Conservation (phyloP, 2,113 vertebrate species). For the Amphiprion ocellaris region DNA sequence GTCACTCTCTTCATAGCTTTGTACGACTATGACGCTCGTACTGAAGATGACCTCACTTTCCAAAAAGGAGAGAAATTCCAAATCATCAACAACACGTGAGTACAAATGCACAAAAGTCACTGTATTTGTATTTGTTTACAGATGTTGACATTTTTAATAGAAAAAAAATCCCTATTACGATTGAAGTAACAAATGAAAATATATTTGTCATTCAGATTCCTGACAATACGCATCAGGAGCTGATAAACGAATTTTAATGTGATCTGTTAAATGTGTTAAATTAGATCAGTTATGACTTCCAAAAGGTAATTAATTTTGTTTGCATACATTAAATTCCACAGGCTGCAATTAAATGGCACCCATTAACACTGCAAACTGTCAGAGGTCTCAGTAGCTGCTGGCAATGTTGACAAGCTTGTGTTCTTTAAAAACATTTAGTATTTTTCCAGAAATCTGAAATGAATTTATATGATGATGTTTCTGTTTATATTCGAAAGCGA, state of each 20-base stretch:
- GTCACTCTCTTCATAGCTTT: slow-evolving; percentile 93
- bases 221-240: not conserved
- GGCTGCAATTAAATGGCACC: slow-evolving; percentile 25
- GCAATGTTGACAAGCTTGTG: slow-evolving; percentile 6
- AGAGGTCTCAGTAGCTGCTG: slow-evolving; percentile 1
- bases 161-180: not conserved
- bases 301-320: slow-evolving; percentile 27
- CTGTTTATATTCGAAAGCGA: not conserved
- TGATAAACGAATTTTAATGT: not conserved
- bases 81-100: slow-evolving; percentile 95
- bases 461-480: not conserved
- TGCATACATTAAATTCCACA: slow-evolving; percentile 40
- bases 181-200: not conserved
- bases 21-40: slow-evolving; percentile 95
- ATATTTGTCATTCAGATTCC: not conserved
- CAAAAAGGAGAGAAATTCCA: slow-evolving; percentile 97
- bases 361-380: slow-evolving; percentile 25
- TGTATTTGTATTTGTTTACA: not conserved
- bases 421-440: slow-evolving; percentile 12
- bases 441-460: slow-evolving; percentile 11
- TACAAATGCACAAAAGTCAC: not conserved
- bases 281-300: slow-evolving; percentile 27
- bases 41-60: slow-evolving; percentile 93
- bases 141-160: not conserved
- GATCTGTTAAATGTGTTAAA: slow-evolving; percentile 32